Evolutionary conservation across 2,113 vertebrate species (phyloP), one percentile per base, ranked within the genome.

Genomic region (Pavo muticus): DNA sequence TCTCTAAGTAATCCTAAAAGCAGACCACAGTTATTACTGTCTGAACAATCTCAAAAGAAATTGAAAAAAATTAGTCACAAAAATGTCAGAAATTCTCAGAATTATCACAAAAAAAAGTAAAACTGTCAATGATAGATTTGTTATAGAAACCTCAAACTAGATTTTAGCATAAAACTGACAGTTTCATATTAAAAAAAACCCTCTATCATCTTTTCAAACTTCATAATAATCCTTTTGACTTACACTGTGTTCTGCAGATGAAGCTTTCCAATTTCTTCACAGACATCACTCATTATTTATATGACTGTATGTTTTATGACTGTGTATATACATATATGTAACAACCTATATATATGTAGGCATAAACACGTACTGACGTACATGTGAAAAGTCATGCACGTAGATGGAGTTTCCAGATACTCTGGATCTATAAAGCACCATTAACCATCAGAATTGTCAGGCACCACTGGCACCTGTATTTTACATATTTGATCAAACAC

Each of bases 1-100:
- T 82, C 61, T 93, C 77, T 59, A 86, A 92, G 54, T 91, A 96
- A 95, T 88, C 54, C 64, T 89, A 90, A 96, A 85, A 93, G 68
- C 48, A 96, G 76, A 92, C 61, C 69, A 82, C 21, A 84, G 63
- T 91, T 88, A 92, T 88, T 79, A 90, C 16, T 91, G 73, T 69
- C 76, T 93, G 65, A 91, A 45, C 18, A 84, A 69, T 84, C 88
- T 91, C 69, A 90, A 94, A 94, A 93, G 65, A 88, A 88, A 60
- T 72, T 65, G 52, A 23, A 87, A 91, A 94, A 94, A 93, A 93
- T 61, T 57, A 78, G 79, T 75, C 2, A 1, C n/a, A 95, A 94
- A 84, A 94, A 90, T 90, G 91, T 88, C 83, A 94, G 37, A 95
- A 93, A 91, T 75, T 95, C 61, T 93, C 39, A 84, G 77, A 87